A percentile compares a stretch with the other conserved stretches of the same genome.
phyloP scores from a whole-genome alignment of 2,888 invertebrate genomes.

The Chrysotoxum bicinctum region DNA sequence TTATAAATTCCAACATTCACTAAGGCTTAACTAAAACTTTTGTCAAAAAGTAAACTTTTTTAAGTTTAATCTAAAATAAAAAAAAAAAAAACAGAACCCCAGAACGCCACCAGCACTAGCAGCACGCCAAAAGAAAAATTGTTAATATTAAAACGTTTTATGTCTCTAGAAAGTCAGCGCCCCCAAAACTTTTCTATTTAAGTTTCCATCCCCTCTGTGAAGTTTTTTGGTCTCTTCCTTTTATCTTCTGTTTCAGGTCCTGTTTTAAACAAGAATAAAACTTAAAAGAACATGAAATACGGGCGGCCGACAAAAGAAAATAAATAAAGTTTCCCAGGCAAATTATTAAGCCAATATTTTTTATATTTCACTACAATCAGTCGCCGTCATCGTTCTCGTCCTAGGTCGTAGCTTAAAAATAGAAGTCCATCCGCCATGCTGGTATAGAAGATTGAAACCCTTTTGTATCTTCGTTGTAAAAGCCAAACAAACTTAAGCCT shows the following conservation, averaged over 20 bases:
- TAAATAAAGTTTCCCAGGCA: constrained; percentile 48
- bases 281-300: background rate
- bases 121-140: constrained; percentile 55
- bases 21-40: constrained; percentile 34
- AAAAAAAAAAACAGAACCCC: background rate
- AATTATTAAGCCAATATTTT: constrained; percentile 72
- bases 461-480: constrained; percentile 53
- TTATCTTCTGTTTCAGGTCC: background rate
- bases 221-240: background rate
- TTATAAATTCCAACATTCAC: constrained; percentile 39
- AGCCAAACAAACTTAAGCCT: constrained; percentile 62
- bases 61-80: constrained; percentile 39
- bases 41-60: constrained; percentile 21
- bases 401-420: background rate
- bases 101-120: background rate
- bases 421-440: background rate
- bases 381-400: background rate
- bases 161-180: constrained; percentile 58
- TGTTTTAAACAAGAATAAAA: background rate
- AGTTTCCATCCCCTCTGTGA: constrained; percentile 8
- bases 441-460: constrained; percentile 32
- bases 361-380: constrained; percentile 52
- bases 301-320: constrained; percentile 25
- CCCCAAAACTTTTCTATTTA: constrained; percentile 68
- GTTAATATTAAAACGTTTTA: constrained; percentile 71